phyloP scores from a whole-genome alignment of 2,888 invertebrate species.

The Trichopoda pennipes region DNA sequence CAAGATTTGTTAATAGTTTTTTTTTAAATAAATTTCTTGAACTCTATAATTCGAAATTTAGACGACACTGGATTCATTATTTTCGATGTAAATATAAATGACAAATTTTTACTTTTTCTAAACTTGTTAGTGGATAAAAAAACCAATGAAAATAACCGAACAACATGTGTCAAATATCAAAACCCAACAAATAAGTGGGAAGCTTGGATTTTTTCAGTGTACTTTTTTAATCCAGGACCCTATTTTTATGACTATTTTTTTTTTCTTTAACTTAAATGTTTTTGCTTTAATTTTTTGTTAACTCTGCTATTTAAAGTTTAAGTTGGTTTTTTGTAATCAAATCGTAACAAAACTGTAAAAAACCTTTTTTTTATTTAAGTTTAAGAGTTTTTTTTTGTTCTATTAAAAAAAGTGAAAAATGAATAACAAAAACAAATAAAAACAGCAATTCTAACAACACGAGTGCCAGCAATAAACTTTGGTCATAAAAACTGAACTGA shows the following conservation, averaged over 20 bases:
- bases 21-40: no score
- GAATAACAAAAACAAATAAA: not conserved
- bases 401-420: slow-evolving; percentile 34
- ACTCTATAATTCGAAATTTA: no score
- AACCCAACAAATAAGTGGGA: not conserved
- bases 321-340: slow-evolving; percentile 8
- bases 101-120: no score
- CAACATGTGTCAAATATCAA: no score
- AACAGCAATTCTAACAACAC: slow-evolving; percentile 16
- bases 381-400: slow-evolving; percentile 22
- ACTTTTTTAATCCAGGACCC: not conserved
- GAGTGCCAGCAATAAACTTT: slow-evolving; percentile 48
- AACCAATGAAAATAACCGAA: no score
- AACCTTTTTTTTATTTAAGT: not conserved
- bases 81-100: no score
- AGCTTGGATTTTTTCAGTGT: slow-evolving; percentile 6
- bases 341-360: slow-evolving; percentile 29
- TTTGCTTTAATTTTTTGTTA: not conserved
- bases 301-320: slow-evolving; percentile 15
- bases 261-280: slow-evolving; percentile 17
- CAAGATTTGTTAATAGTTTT: no score
- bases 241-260: slow-evolving; percentile 37
- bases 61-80: no score
- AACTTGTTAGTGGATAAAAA: no score
- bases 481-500: slow-evolving; percentile 41